Evolutionary conservation across 2,113 vertebrate genomes (phyloP), one percentile per base, ranked within the genome.

Genomic region (Psittacus erithacus): DNA sequence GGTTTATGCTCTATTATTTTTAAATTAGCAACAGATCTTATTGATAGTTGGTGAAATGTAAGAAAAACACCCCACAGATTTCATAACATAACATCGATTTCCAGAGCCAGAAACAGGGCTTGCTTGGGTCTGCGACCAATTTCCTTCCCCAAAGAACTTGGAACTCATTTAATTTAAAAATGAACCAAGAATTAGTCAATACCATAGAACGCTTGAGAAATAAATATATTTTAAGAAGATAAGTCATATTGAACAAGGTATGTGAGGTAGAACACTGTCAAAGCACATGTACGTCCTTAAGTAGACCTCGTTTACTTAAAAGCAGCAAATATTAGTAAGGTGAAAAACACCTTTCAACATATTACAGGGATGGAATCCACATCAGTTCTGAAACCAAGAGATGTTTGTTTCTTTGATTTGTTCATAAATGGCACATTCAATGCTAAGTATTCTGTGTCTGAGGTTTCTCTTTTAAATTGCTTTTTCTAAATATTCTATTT

Each of bases 11-110:
- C 60, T 71, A 64, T 73, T 93, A 71, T 59, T 94, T 93, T 92
- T 76, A 92, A 89, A 95, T 87, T 52, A 91, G 62, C 70, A 97
- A 82, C 91, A 91, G 71, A 75, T 87, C 47, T 85, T 62, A 85
- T 9, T 73, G 49, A 82, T 77, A 90, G 67, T 53, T 89, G 44
- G 63, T 77, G 84, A 91, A 87, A 92, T 41, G 27, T 22, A 73
- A 38, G 65, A 89, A 92, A 87, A 90, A 70, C 43, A 87, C 14
- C 18, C 69, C 63, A 1, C 2, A 47, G 62, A 71, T 75, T 92
- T 84, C 60, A 68, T 38, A 70, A 70, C 0, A 4, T 20, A 86
- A 35, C 5, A n/a, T 60, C 20, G 43, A 46, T 13, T 92, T 86
- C 73, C 19, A 39, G 38, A 39, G 47, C 39, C 77, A 95, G 35